Evolutionary conservation across 2,888 invertebrate species (phyloP).

Genomic region (Xylota segnis): DNA sequence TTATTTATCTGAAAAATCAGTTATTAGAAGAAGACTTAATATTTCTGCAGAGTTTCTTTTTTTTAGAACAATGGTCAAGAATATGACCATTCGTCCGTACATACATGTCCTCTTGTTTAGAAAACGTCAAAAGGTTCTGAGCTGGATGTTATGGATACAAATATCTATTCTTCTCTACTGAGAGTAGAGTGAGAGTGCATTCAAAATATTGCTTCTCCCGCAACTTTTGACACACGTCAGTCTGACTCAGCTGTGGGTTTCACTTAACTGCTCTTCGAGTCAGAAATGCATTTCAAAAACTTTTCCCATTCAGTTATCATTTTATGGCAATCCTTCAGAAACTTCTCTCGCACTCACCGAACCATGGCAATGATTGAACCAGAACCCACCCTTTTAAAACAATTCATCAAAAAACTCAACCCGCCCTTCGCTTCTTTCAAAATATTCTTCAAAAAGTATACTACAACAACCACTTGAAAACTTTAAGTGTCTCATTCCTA

Average conservation of each 20-base stretch:
- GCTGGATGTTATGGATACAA: too few relatives aligned
- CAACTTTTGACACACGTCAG: constrained; percentile 1
- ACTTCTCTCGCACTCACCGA: constrained; percentile 30
- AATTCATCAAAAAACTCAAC: constrained; percentile 47
- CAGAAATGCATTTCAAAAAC: not conserved
- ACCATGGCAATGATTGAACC: constrained; percentile 23
- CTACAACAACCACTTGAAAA: constrained; percentile 24
- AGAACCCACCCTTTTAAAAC: constrained; percentile 25
- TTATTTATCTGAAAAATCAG: too few relatives aligned
- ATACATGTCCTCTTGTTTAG: too few relatives aligned
- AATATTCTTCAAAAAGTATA: constrained; percentile 7
- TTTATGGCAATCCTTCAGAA: constrained; percentile 29
- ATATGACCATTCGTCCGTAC: too few relatives aligned
- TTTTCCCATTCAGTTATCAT: constrained; percentile 19
- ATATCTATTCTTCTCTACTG: too few relatives aligned
- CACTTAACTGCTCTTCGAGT: not conserved
- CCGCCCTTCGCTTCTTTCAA: not conserved
- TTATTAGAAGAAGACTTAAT: too few relatives aligned
- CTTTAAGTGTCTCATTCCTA: constrained; percentile 1
- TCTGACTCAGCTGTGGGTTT: not conserved
- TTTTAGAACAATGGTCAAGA: too few relatives aligned
- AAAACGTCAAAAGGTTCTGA: too few relatives aligned
- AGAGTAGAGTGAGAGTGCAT: too few relatives aligned
- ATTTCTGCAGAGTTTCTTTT: too few relatives aligned
- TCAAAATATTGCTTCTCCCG: not conserved